These are phyloP conservation scores for Erebia aethiops DNA, from an alignment of 2,888 invertebrate species.

Conservation along the genomic window DNA sequence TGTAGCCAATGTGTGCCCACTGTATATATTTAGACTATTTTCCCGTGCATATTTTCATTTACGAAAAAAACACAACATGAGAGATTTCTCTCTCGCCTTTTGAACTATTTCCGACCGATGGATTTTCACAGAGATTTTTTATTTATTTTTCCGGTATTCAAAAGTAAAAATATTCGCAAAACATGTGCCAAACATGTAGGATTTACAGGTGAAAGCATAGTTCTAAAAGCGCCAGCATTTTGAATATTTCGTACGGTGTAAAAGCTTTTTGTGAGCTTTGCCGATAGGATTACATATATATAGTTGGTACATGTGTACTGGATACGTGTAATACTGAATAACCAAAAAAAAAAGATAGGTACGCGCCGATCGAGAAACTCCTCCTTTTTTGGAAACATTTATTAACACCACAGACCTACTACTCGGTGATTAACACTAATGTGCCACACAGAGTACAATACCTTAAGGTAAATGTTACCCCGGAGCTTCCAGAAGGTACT, in stretches of 20 bases:
- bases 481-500: too few relatives aligned
- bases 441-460: too few relatives aligned
- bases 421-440: too few relatives aligned
- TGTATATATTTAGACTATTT: too few relatives aligned
- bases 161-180: not conserved
- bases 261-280: constrained; percentile 8
- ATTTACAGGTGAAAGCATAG: constrained; percentile 6
- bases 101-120: constrained; percentile 6
- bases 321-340: not conserved
- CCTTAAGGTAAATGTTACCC: too few relatives aligned
- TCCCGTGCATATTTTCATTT: constrained; percentile 3
- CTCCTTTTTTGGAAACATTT: too few relatives aligned
- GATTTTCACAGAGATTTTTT: constrained; percentile 5
- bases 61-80: not conserved
- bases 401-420: too few relatives aligned
- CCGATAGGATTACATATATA: constrained; percentile 1
- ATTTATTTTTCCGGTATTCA: constrained; percentile 3
- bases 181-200: constrained; percentile 9
- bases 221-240: constrained; percentile 2
- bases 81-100: constrained; percentile 9
- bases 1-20: too few relatives aligned
- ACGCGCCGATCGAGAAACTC: too few relatives aligned
- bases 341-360: too few relatives aligned
- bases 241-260: constrained; percentile 14
- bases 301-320: not conserved